These are phyloP conservation scores for Aphidius gifuensis DNA, from an alignment of 1,140 invertebrate species.

Conservation along the genomic window DNA sequence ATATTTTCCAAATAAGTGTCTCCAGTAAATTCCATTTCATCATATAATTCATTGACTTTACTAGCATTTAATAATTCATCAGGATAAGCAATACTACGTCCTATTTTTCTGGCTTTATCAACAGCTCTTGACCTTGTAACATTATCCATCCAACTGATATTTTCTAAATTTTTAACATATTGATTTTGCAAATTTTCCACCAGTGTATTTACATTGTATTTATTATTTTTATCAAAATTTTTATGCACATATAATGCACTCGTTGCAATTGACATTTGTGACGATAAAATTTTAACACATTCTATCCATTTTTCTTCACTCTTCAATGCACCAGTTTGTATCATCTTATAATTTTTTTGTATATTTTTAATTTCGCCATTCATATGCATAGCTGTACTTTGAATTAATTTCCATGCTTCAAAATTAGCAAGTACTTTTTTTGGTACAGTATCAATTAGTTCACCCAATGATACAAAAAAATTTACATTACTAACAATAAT, in stretches of 20 bases:
- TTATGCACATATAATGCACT: constrained; percentile 59
- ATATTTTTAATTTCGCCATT: constrained; percentile 68
- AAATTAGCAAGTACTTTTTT: constrained; percentile 74
- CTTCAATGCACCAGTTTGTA: constrained; percentile 71
- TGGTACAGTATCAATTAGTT: constrained; percentile 19
- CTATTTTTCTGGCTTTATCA: constrained; percentile 58
- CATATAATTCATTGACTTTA: constrained; percentile 71
- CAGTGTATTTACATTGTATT: constrained; percentile 45
- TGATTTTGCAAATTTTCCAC: constrained; percentile 4
- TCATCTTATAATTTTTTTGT: constrained; percentile 70
- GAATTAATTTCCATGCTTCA: constrained; percentile 75
- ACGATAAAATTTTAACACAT: constrained; percentile 70
- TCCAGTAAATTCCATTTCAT: constrained; percentile 67
- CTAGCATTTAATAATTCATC: constrained; percentile 66
- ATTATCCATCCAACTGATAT: constrained; percentile 70
- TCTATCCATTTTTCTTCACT: constrained; percentile 79
- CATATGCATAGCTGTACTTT: constrained; percentile 69
- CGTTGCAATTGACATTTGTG: constrained; percentile 69
- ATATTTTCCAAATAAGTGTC: constrained; percentile 71
- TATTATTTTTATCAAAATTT: constrained; percentile 56
- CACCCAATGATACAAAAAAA: constrained; percentile 50
- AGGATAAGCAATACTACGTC: constrained; percentile 59
- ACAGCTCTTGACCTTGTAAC: constrained; percentile 60
- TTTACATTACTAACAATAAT: constrained; percentile 69
- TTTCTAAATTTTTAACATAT: constrained; percentile 12